These are phyloP conservation scores for Gasterosteus aculeatus DNA, from an alignment of 2,113 vertebrate species.

Conservation along the genomic window DNA sequence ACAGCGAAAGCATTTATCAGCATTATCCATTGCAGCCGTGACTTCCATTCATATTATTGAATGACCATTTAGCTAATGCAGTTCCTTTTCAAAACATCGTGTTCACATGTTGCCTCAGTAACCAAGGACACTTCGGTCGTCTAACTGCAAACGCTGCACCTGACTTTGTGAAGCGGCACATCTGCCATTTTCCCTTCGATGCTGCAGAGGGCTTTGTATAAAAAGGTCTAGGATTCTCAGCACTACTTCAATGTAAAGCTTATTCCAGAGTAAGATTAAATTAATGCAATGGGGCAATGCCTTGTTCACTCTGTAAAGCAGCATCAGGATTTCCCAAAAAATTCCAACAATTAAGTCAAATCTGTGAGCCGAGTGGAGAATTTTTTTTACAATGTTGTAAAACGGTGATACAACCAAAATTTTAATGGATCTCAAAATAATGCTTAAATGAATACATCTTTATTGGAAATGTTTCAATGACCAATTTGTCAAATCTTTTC, in stretches of 20 bases:
- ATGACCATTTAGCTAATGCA: conserved; percentile 35
- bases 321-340: conserved; percentile 12
- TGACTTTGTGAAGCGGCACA: conserved; percentile 51
- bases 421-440: background rate
- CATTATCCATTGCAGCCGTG: conserved; percentile 27
- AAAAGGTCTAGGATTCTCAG: conserved; percentile 55
- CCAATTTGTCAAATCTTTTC: too few species aligned
- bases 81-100: conserved; percentile 28
- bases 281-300: background rate
- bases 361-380: background rate
- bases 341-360: background rate
- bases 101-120: conserved; percentile 1
- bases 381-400: background rate
- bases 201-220: conserved; percentile 33
- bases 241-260: conserved; percentile 49
- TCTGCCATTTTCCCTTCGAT: conserved; percentile 61
- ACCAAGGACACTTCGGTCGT: conserved; percentile 27
- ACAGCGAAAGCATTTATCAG: conserved; percentile 37
- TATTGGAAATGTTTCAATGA: background rate
- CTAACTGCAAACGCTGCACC: conserved; percentile 19
- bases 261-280: conserved; percentile 42
- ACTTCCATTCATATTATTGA: conserved; percentile 43
- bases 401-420: background rate
- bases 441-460: background rate
- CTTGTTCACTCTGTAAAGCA: background rate